phyloP scores from a whole-genome alignment of 2,797 vertebrate genomes.

The Danio albolineatus region DNA sequence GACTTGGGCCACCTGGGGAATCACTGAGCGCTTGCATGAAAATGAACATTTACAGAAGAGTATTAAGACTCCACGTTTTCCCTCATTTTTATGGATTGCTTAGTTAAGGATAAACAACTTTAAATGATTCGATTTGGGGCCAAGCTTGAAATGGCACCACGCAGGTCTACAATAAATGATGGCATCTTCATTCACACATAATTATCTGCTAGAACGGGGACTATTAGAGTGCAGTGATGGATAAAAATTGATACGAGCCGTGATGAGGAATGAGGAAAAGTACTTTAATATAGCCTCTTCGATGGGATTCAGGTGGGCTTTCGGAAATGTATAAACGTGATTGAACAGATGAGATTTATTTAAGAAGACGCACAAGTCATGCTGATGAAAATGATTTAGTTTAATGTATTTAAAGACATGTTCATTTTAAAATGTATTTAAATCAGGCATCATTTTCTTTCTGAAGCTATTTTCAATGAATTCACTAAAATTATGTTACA shows the following conservation, averaged over 20 bases:
- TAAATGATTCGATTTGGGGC: slow-evolving; percentile 17
- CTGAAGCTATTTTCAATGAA: too few species aligned
- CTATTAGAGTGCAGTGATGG: slow-evolving; percentile 24
- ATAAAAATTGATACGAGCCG: slow-evolving; percentile 1
- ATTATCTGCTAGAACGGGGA: slow-evolving; percentile 19
- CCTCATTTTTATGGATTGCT: slow-evolving; percentile 11
- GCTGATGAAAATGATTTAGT: neutral
- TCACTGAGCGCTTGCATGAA: slow-evolving; percentile 69
- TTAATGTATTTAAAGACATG: neutral
- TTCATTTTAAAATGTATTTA: neutral
- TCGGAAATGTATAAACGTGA: neutral
- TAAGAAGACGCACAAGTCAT: neutral
- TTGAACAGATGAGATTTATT: neutral
- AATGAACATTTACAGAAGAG: slow-evolving; percentile 32
- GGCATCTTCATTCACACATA: slow-evolving; percentile 6
- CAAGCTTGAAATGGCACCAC: slow-evolving; percentile 14
- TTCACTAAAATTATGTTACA: too few species aligned
- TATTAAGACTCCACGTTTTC: slow-evolving; percentile 4
- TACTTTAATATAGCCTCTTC: neutral
- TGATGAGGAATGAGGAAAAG: neutral
- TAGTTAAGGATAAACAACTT: slow-evolving; percentile 5
- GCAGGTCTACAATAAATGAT: neutral
- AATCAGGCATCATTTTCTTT: too few species aligned
- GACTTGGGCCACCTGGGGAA: slow-evolving; percentile 71
- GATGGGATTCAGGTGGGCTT: neutral